Evolutionary conservation across 2,888 invertebrate species (phyloP).

Genomic region (Cheilosia variabilis): DNA sequence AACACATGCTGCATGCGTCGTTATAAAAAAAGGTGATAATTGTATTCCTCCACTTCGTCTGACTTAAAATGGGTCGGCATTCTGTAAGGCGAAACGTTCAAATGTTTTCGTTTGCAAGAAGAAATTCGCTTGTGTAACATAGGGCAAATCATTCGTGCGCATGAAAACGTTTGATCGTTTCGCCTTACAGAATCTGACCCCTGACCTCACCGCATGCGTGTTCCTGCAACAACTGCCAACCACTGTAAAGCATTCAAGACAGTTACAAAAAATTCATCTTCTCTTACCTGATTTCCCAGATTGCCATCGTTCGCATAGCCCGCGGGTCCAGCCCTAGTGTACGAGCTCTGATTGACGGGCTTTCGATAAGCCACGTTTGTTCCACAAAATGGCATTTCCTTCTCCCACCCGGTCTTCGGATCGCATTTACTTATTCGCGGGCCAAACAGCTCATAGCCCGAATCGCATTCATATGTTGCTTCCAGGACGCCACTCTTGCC

Average conservation of each 20-base stretch:
- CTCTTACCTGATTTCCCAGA: constrained; percentile 85
- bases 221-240: too few relatives aligned
- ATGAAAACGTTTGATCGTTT: too few relatives aligned
- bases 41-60: neutral
- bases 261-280: neutral
- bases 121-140: too few relatives aligned
- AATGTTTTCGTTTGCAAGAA: too few relatives aligned
- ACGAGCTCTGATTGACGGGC: constrained; percentile 95
- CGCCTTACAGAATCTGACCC: too few relatives aligned
- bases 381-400: constrained; percentile 94
- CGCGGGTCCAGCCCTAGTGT: constrained; percentile 92
- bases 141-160: too few relatives aligned
- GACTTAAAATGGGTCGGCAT: neutral
- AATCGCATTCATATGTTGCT: constrained; percentile 93
- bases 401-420: constrained; percentile 90
- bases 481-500: constrained; percentile 85
- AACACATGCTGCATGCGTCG: neutral
- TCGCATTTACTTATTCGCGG: constrained; percentile 89
- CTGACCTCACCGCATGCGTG: neutral
- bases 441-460: constrained; percentile 95
- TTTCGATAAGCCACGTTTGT: constrained; percentile 93
- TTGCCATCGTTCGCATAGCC: constrained; percentile 95
- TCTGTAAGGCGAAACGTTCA: too few relatives aligned
- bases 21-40: neutral
- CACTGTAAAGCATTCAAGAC: too few relatives aligned